Conservation (phyloP, 2,797 vertebrate species). For the Poeciliopsis presidionis region DNA sequence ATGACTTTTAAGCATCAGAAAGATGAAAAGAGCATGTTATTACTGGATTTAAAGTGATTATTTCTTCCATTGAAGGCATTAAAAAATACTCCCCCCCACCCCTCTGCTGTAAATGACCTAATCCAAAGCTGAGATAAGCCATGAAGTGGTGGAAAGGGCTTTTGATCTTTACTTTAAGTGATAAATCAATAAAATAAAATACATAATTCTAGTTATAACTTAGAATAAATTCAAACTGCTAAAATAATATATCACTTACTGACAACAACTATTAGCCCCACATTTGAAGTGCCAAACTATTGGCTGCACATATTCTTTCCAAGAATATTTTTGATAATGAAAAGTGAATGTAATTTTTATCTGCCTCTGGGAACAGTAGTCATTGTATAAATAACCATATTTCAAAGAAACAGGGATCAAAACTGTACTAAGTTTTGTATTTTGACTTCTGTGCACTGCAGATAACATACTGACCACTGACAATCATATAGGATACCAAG, state of each 20-base stretch:
- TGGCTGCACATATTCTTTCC: background rate
- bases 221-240: background rate
- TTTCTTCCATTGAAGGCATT: background rate
- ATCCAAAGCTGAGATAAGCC: background rate
- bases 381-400: background rate
- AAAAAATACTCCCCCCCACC: background rate
- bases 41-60: background rate
- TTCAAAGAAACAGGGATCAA: background rate
- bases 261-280: background rate
- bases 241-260: background rate
- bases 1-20: slow-evolving; percentile 2
- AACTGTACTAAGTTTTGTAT: background rate
- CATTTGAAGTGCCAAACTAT: background rate
- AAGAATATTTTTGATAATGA: background rate
- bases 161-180: background rate
- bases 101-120: background rate
- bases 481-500: background rate
- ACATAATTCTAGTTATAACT: background rate
- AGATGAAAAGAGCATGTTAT: background rate
- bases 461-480: background rate
- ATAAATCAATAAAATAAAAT: background rate
- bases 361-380: background rate
- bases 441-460: background rate
- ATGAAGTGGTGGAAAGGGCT: too few relatives aligned
- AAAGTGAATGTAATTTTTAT: background rate